Base-by-base conservation (phyloP, 2,888 invertebrate species). In the Drosophila greeni region DNA sequence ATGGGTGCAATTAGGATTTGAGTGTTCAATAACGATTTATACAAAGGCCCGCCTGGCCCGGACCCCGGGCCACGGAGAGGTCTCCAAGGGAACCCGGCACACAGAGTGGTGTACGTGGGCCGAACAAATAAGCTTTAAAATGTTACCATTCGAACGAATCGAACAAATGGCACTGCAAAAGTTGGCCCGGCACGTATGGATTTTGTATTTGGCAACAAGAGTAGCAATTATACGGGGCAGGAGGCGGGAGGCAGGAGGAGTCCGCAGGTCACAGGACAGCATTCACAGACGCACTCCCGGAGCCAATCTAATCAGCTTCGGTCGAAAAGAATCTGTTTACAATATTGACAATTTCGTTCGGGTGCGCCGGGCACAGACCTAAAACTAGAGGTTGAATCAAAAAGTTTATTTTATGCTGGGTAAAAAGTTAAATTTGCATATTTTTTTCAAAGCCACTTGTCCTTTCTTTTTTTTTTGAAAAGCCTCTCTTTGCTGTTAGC, bases 21-120 rank as follows among this genome's bases (percentile, higher is more conserved):
- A 70, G 78, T 76, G 73, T 83, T 78, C 81, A 78, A 83, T 81
- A 76, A 75, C 75, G 81, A 76, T 81, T 83, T 72, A 70, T 71
- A 73, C 73, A 72, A 72, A 55, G 14, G 39, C 43, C 43, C n/a
- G 24, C n/a, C 24, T 24, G 42, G n/a, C n/a, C 40, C 29, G 11
- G 11, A 29, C 11, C 29, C 14, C 8, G 24, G 51, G 37, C 36
- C 34, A 6, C 8, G 9, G 47, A 45, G 49, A 31, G 47, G 51
- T 34, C 51, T 48, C 66, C 31, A 31, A 23, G 49, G 42, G 60
- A 66, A 31, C n/a, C n/a, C n/a, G n/a, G n/a, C 51, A 20, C 23
- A 16, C 20, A 31, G 5, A 29, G 31, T 26, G 12, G 36, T 29
- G 62, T 61, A 70, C 70, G 77, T 73, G 72, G 43, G 49, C 52